These are phyloP conservation scores for Cremastinae sp. DNA, from an alignment of 2,888 invertebrate genomes.

Conservation along the genomic window DNA sequence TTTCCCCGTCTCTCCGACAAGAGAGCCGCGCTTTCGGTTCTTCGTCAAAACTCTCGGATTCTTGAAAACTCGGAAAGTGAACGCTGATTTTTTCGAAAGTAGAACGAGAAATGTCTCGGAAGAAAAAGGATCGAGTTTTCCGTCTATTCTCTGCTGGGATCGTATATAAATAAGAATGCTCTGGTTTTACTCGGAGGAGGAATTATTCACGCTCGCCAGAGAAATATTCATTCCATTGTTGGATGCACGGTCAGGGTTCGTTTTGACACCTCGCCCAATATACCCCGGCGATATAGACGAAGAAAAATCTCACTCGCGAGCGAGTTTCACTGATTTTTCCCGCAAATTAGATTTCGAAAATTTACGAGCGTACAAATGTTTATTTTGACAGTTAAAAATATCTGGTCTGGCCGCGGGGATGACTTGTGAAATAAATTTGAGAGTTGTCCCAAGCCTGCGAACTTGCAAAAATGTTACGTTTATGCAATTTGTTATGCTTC, in stretches of 20 bases:
- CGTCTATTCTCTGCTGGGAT: slow-evolving; percentile 35
- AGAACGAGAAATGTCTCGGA: slow-evolving; percentile 25
- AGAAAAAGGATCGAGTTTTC: slow-evolving; percentile 10
- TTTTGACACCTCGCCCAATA: slow-evolving; percentile 54
- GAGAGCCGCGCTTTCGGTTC: slow-evolving; percentile 25
- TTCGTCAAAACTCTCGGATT: slow-evolving; percentile 3
- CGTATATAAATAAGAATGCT: slow-evolving; percentile 29
- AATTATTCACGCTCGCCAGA: slow-evolving; percentile 54
- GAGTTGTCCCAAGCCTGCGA: neutral
- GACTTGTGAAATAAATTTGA: neutral
- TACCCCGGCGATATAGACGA: no score
- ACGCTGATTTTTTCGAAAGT: slow-evolving; percentile 42
- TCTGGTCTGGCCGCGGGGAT: neutral
- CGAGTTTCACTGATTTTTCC: slow-evolving; percentile 49
- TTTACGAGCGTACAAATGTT: no score
- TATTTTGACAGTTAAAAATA: no score
- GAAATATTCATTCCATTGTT: slow-evolving; percentile 56
- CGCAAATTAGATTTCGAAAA: no score
- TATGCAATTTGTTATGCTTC: neutral
- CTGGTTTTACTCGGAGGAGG: slow-evolving; percentile 36
- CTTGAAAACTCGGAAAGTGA: slow-evolving; percentile 1
- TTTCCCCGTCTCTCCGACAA: slow-evolving; percentile 65
- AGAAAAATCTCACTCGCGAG: slow-evolving; percentile 45
- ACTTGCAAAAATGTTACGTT: neutral
- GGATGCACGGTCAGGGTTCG: slow-evolving; percentile 38